Evolutionary conservation across 1,140 invertebrate species (phyloP), one percentile per base, ranked within the genome.

Genomic region (Lutraria rhynchaena): DNA sequence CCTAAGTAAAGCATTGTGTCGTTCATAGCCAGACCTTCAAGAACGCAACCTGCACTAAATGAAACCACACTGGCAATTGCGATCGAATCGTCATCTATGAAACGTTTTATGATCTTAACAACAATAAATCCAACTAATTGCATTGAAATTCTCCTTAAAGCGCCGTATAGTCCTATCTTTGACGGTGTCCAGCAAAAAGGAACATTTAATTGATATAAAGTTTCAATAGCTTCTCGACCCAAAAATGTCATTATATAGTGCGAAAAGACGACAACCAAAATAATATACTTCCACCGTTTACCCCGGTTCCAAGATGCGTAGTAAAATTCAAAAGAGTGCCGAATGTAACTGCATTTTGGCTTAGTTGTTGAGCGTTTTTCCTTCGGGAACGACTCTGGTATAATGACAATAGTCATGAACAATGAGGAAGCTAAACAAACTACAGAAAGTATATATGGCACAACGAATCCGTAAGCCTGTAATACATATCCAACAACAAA

Each of bases 101-200:
- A 41, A 29, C 24, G 11, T 24, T 74, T 31, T 3, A 58, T 27
- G n/a, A 29, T 17, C 29, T 57, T 60, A 22, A 74, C 17, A 0
- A 74, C 31, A 4, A 35, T 22, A 3, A 74, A 19, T 11, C 35
- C 37, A 44, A 19, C 53, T 11, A 57, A 13, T 17, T 60, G 29
- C 22, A 27, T 5, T 24, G 22, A 7, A 11, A 44, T 19, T 1
- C 27, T 13, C 3, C 53, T 49, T n/a, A 74, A 27, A 41, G 70
- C n/a, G 7, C 49, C 41, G 27, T 58, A 74, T 4, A 37, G 19
- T 27, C 70, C 70, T 13, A 74, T 60, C 24, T 58, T 74, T 41
- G 37, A 57, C 2, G 53, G 53, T 11, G 53, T 37, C 70, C 70
- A 74, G 55, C 70, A 74, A 55, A 74, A 74, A n/a, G 70, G 70